phyloP scores from a whole-genome alignment of 2,797 vertebrate species.

The Phyllotis vaccarum region DNA sequence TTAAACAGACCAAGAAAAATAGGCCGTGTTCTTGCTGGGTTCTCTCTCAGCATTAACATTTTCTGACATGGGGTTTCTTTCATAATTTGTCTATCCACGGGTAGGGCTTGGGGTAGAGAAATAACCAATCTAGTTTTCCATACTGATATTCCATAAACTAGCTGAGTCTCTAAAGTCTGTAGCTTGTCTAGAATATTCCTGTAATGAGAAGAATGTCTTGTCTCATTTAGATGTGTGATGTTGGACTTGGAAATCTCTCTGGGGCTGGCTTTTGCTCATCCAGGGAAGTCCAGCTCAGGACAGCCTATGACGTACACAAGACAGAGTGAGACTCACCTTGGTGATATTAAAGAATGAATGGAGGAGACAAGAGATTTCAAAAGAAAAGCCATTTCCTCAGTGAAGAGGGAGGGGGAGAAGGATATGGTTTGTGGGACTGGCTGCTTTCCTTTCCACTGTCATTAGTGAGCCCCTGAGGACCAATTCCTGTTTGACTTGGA shows the following conservation, averaged over 20 bases:
- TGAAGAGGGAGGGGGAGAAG: not conserved
- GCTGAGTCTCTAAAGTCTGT: constrained; percentile 5
- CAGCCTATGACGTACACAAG: not conserved
- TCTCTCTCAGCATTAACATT: constrained; percentile 81
- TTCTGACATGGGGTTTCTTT: constrained; percentile 70
- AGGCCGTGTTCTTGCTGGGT: constrained; percentile 56
- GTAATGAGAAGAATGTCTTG: constrained; percentile 51
- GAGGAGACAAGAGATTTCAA: constrained; percentile 44
- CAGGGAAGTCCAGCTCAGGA: not conserved
- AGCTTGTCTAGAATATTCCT: not conserved
- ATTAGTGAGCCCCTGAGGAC: constrained; percentile 52
- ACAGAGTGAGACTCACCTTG: not conserved
- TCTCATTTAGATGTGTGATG: constrained; percentile 57
- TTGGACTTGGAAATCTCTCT: not conserved
- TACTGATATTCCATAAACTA: constrained; percentile 53
- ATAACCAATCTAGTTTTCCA: constrained; percentile 51
- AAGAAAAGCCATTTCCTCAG: constrained; percentile 17
- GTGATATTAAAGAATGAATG: constrained; percentile 52
- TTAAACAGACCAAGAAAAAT: constrained; percentile 80
- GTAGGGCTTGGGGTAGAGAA: not conserved
- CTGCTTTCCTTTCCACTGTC: constrained; percentile 13
- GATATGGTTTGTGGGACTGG: not conserved
- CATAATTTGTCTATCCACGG: constrained; percentile 39
- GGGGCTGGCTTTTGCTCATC: constrained; percentile 48
- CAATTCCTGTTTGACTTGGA: constrained; percentile 62